Base-by-base conservation (phyloP, 2,888 invertebrate genomes). In the Lydus trimaculatus region DNA sequence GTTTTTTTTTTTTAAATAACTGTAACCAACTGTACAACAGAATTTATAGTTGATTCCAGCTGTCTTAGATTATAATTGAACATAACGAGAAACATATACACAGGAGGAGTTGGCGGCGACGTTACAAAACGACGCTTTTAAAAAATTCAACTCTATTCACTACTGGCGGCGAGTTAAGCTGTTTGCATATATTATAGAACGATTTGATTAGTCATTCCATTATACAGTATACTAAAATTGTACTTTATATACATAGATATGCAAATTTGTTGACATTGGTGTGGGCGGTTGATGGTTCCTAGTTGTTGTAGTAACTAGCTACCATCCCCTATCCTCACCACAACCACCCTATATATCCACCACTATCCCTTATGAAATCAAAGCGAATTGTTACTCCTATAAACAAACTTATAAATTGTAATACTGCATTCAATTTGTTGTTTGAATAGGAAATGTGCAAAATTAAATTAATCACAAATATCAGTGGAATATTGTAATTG, bases 401-500 rank as follows among this genome's bases (percentile, higher is more conserved):
- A 36, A 72, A 74, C 71, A 76, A 74, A 78, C 77, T 76, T 77
- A 77, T 76, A 78, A 79, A 78, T 48, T 72, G 76, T 79, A 76
- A 78, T 76, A 73, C 72, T 73, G 74, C 76, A 77, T 80, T 79
- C 78, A 81, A 80, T 79, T 81, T 78, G 76, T 76, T 78, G 78
- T 77, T 73, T 73, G 75, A 78, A 77, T 77, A 75, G 74, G 67
- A 64, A 70, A 73, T 72, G 74, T 72, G 76, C 73, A 73, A 72
- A 79, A 82, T 81, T 80, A 81, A 81, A 79, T 81, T 79, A 80
- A 79, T 77, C 72, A 77, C 77, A 80, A 76, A 78, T 78, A 79
- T 77, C 28, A 4, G 2, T 28, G 28, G 28, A 76, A 75, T n/a
- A n/a, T n/a, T n/a, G n/a, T n/a, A n/a, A n/a, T 74, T 73, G 72